Evolutionary conservation across 2,888 invertebrate species (phyloP), one percentile per base, ranked within the genome.

Genomic region (Eucriotettix oculatus): DNA sequence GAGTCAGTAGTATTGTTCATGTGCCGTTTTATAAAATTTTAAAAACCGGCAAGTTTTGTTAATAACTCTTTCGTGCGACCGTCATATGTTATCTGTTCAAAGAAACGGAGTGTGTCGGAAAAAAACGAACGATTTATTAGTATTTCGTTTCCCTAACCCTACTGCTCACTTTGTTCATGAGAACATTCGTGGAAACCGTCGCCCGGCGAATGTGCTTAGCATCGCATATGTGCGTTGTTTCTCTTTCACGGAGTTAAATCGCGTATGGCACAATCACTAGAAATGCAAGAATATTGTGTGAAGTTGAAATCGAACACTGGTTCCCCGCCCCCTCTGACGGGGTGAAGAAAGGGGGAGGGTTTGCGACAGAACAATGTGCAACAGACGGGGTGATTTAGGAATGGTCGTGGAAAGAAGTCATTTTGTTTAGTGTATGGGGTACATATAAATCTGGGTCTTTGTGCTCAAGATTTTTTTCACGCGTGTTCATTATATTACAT

Each of bases 401-500:
- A 48, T 48, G 48, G 48, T 48, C 14, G 48, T 9, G 48, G 48
- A 48, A n/a, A n/a, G 14, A n/a, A 48, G 14, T 12, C 48, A 14
- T 57, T 57, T 57, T 57, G 17, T 43, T 56, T 29, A 14, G 44
- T 16, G 57, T 43, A 17, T 16, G 42, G 42, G 56, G 17, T 17
- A 48, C 44, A 10, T 40, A 55, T 56, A 42, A 56, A 59, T 56
- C 56, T 55, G 12, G 48, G 57, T 56, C 56, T 55, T 29, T 16
- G 57, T 59, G 40, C 41, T n/a, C 44, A 5, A 14, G n/a, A 29
- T 54, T 54, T 54, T 52, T 43, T 54, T 54, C 42, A 42, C 42
- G 42, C 41, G 17, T 44, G 48, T 59, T 59, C 59, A 59, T 59
- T 59, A 59, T 56, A 59, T 54, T 60, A 53, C 43, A 54, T 57